Conservation (phyloP, 2,888 invertebrate genomes). For the Neoascia interrupta region DNA sequence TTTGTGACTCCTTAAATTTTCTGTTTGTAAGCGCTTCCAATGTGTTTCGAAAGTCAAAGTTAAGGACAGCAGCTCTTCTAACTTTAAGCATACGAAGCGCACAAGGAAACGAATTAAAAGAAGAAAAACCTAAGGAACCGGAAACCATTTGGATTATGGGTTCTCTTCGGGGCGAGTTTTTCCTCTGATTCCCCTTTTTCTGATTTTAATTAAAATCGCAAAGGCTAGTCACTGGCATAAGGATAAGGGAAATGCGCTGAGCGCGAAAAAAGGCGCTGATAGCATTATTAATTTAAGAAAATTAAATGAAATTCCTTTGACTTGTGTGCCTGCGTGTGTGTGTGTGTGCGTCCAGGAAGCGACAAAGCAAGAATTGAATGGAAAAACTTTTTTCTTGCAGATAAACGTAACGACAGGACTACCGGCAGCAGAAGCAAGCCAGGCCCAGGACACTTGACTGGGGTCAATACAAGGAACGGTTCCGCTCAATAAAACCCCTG, state of each 20-base stretch:
- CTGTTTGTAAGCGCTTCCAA: slow-evolving; percentile 2
- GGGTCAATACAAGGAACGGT: slow-evolving; percentile 56
- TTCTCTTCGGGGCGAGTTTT: slow-evolving; percentile 3
- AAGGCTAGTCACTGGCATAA: not conserved
- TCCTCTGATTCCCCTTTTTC: slow-evolving; percentile 3
- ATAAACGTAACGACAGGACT: slow-evolving; percentile 12
- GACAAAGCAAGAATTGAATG: slow-evolving; percentile 33
- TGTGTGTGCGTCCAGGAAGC: slow-evolving; percentile 25
- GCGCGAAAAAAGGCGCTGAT: slow-evolving; percentile 53
- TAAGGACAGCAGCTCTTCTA: not conserved
- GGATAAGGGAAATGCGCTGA: slow-evolving; percentile 38
- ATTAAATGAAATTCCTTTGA: slow-evolving; percentile 67
- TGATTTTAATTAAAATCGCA: slow-evolving; percentile 61
- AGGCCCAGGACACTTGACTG: slow-evolving; percentile 23
- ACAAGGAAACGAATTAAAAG: slow-evolving; percentile 57
- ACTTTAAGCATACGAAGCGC: slow-evolving; percentile 13
- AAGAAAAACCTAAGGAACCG: slow-evolving; percentile 31
- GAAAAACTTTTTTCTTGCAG: slow-evolving; percentile 32
- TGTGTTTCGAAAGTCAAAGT: slow-evolving; percentile 1
- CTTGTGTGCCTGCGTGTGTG: slow-evolving; percentile 33
- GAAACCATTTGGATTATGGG: slow-evolving; percentile 57
- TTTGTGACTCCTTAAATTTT: slow-evolving; percentile 45
- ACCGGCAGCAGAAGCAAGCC: not conserved
- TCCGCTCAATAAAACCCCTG: slow-evolving; percentile 61
- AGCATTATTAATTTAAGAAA: slow-evolving; percentile 66